phyloP scores from a whole-genome alignment of 2,888 invertebrate genomes.

The Drosophila aldrichi region DNA sequence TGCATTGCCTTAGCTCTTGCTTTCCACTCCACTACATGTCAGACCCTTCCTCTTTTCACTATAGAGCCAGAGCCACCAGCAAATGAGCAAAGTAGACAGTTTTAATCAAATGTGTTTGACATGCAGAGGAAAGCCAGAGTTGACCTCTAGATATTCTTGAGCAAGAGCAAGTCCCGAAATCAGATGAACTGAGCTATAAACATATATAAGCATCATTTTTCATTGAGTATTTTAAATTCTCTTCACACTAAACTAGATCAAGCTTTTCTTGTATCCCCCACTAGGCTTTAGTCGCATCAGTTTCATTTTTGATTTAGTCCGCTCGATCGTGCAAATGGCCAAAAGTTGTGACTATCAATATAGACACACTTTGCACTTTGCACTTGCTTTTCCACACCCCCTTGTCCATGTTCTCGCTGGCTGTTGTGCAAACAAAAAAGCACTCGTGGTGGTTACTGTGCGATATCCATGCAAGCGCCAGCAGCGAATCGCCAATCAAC shows the following conservation, averaged over 20 bases:
- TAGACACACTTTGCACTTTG: constrained; percentile 56
- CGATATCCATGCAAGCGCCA: constrained; percentile 55
- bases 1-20: constrained; percentile 20
- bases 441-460: constrained; percentile 37
- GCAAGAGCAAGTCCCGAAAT: background rate
- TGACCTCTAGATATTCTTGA: background rate
- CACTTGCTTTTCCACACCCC: constrained; percentile 1
- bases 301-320: constrained; percentile 27
- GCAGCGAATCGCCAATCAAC: constrained; percentile 76
- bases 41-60: constrained; percentile 2
- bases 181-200: background rate
- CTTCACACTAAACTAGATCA: background rate
- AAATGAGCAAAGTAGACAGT: background rate
- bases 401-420: background rate
- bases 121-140: background rate
- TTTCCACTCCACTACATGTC: constrained; percentile 30
- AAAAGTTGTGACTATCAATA: constrained; percentile 61
- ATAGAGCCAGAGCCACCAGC: background rate
- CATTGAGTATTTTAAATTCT: background rate
- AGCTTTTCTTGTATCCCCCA: background rate
- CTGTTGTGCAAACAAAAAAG: constrained; percentile 41
- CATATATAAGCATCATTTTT: background rate
- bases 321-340: constrained; percentile 24
- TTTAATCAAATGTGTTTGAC: background rate
- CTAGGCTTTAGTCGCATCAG: background rate